A percentile compares a stretch with the other conserved stretches of the same genome.
Evolutionary conservation across 2,888 invertebrate genomes (phyloP).

Genomic region (Cylloceria caligata): DNA sequence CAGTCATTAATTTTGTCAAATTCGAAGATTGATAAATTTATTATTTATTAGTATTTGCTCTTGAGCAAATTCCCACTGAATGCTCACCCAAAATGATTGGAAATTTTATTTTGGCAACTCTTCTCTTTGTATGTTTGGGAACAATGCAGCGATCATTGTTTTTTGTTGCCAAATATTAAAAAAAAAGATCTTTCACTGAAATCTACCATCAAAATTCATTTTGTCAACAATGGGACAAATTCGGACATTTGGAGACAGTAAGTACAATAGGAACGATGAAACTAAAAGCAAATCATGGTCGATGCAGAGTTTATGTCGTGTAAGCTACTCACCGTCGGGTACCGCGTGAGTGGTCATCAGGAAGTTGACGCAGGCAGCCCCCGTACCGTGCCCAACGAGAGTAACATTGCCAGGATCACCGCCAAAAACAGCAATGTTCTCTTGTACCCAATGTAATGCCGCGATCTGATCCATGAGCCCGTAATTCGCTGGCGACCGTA

Average conservation of each 20-base stretch:
- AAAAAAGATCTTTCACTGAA: too few relatives aligned
- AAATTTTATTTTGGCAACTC: too few relatives aligned
- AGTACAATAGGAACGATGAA: neutral
- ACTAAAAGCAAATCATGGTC: constrained; percentile 8
- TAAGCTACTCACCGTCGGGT: constrained; percentile 91
- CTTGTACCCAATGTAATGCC: constrained; percentile 97
- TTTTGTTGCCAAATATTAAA: too few relatives aligned
- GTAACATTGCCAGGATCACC: constrained; percentile 97
- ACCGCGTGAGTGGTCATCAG: constrained; percentile 97
- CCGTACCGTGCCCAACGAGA: constrained; percentile 97
- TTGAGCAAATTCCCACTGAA: too few relatives aligned
- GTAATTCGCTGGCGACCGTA: constrained; percentile 96
- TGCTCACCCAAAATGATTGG: too few relatives aligned
- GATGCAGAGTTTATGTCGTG: neutral
- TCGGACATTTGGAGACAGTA: neutral
- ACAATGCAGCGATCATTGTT: too few relatives aligned
- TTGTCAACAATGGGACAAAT: neutral
- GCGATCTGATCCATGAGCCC: constrained; percentile 99
- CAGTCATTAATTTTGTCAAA: too few relatives aligned
- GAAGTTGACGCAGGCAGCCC: constrained; percentile 98
- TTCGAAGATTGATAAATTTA: too few relatives aligned
- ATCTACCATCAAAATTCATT: too few relatives aligned
- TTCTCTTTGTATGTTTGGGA: too few relatives aligned
- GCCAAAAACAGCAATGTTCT: constrained; percentile 97
- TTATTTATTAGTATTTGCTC: too few relatives aligned